Evolutionary conservation across 2,888 invertebrate genomes (phyloP), one percentile per base, ranked within the genome.

Genomic region (Pseudococcus longispinus): DNA sequence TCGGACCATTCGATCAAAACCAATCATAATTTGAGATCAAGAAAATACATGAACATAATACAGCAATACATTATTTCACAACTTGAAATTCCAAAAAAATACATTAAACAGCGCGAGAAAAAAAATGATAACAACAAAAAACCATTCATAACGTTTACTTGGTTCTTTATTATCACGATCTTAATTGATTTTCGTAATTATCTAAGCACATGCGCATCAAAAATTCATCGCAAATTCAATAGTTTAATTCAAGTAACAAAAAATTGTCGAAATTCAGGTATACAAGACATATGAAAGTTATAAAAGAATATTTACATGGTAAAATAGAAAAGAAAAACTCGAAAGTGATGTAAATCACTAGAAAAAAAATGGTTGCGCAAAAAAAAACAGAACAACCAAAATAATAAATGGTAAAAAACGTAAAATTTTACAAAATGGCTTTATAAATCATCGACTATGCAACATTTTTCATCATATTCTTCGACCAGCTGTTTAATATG

Each of bases 281-380:
- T 80, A 42, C 77, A 80, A 37, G 77, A 80, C 37, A 80, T 80
- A 80, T 80, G 77, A 80, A 80, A 80, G 77, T 80, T 80, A 80
- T 80, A 80, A 80, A 80, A 80, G 77, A 80, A 80, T 80, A 80
- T 80, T 6, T 80, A 80, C 77, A 80, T 80, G 42, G 77, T 80
- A 80, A 80, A 42, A 80, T n/a, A 20, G 20, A 42, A 80, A 77
- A 77, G 2, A 74, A 74, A 32, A 74, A 74, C 32, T 20, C 77
- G 77, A 80, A 80, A 80, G 77, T 42, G 77, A 80, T 80, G 77
- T 80, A 80, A 80, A 80, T 42, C 77, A 80, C 32, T n/a, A 15
- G 37, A 55, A 55, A 55, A 60, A 80, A 20, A 29, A 20, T 42
- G 37, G 42, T 80, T 42, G 77, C 29, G 5, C 3, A 26, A 26